These are phyloP conservation scores for Psittacula derbiana DNA, from an alignment of 2,797 vertebrate genomes.

Conservation along the genomic window DNA sequence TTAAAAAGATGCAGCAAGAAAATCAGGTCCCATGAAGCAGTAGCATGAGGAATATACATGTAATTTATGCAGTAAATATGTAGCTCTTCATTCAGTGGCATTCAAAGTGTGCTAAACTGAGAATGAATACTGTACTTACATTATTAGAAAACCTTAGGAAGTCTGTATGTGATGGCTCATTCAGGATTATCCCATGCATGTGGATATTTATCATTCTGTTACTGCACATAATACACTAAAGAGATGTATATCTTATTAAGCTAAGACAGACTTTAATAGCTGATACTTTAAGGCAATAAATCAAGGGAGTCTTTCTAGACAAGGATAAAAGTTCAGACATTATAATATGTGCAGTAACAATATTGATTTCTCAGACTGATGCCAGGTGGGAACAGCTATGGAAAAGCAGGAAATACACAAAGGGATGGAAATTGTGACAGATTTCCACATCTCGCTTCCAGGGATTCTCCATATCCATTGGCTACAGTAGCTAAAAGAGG, in stretches of 20 bases:
- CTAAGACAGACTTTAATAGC: slow-evolving; percentile 48
- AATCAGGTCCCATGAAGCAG: background rate
- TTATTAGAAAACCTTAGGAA: slow-evolving; percentile 33
- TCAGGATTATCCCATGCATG: slow-evolving; percentile 49
- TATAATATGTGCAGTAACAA: background rate
- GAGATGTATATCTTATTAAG: slow-evolving; percentile 63
- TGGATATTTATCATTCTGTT: slow-evolving; percentile 64
- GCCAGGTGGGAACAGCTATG: background rate
- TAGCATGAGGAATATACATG: background rate
- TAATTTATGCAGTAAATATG: background rate
- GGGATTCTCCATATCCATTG: background rate
- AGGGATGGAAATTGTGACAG: background rate
- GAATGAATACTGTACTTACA: background rate
- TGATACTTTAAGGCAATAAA: slow-evolving; percentile 57
- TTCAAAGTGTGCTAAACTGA: background rate
- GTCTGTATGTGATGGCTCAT: slow-evolving; percentile 42
- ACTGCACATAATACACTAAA: slow-evolving; percentile 10
- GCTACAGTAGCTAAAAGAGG: background rate
- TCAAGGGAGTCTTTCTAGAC: slow-evolving; percentile 26
- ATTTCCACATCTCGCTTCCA: background rate
- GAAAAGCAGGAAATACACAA: slow-evolving; percentile 11
- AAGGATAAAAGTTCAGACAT: background rate
- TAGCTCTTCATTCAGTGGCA: background rate
- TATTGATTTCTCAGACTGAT: background rate
- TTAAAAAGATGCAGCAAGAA: background rate